Evolutionary conservation across 2,797 vertebrate genomes (phyloP).

Genomic region (Moxostoma hubbsi): DNA sequence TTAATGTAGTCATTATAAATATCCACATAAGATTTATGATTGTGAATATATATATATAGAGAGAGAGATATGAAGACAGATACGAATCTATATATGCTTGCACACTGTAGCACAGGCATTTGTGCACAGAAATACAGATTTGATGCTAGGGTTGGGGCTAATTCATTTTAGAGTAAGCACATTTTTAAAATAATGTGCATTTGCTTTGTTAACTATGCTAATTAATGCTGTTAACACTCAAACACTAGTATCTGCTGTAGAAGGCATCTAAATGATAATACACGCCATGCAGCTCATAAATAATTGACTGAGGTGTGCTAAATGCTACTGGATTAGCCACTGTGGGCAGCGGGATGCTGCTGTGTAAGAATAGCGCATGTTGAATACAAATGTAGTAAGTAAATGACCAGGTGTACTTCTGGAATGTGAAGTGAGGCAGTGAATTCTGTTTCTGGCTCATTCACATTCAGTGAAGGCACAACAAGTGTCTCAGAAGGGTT

Average conservation of each 20-base stretch:
- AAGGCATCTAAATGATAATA: slow-evolving; percentile 23
- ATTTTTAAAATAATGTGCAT: neutral
- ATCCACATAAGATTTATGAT: too few relatives aligned
- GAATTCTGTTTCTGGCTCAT: neutral
- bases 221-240: slow-evolving; percentile 18
- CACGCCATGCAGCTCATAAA: slow-evolving; percentile 1
- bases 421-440: slow-evolving; percentile 5
- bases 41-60: too few relatives aligned
- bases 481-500: neutral
- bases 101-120: too few relatives aligned
- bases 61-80: too few relatives aligned
- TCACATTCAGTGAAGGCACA: slow-evolving; percentile 2
- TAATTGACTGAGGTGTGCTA: slow-evolving; percentile 25
- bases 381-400: slow-evolving; percentile 42
- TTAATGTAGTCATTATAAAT: too few relatives aligned
- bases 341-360: slow-evolving; percentile 7
- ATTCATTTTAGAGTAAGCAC: too few relatives aligned
- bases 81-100: too few relatives aligned
- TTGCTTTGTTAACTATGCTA: slow-evolving; percentile 28
- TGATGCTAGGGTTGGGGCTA: too few relatives aligned
- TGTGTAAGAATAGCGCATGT: slow-evolving; percentile 2
- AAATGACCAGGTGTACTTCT: slow-evolving; percentile 15
- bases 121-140: too few relatives aligned
- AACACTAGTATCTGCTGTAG: slow-evolving; percentile 21
- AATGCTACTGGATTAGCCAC: slow-evolving; percentile 32